Base-by-base conservation (phyloP, 1,140 invertebrate species). In the Drosophila sechellia region DNA sequence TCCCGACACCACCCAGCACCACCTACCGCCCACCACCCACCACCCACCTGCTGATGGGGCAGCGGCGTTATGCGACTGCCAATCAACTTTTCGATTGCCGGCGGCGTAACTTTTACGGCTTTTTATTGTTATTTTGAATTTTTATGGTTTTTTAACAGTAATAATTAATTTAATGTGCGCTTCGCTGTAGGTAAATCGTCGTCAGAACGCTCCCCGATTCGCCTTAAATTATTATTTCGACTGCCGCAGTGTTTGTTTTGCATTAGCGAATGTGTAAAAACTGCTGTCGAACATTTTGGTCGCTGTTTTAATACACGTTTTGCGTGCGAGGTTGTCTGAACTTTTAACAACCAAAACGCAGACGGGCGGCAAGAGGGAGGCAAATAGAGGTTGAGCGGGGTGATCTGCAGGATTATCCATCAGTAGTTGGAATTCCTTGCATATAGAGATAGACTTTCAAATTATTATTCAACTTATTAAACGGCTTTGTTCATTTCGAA, bases 81-180 rank as follows among this genome's bases (percentile, higher is more conserved):
- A 86, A 89, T 89, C 84, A 79, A 79, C 53, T 56, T 76, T 69
- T 66, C 61, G 60, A 79, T 70, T 71, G 58, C 57, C 55, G 27
- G 46, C 54, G 65, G 75, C 75, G 76, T 70, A 79, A 77, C 76
- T 79, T 83, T 87, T 89, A 87, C 52, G 77, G 65, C 73, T 74
- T 77, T 87, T 87, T 79, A 83, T 87, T 80, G 72, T 77, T 79
- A 87, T 87, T 79, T 83, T 64, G 42, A 57, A 55, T 61, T 83
- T 89, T 86, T 84, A 89, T 84, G 76, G 68, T 54, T 89, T 89
- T 89, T 89, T 89, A 89, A 89, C 84, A 78, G 80, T 84, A 90
- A 89, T 80, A 89, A 90, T 89, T 89, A 89, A 89, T 89, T 84
- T 80, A 89, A 89, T 89, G 80, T 59, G 59, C 58, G 59, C 84